Percentiles rank a stretch among this genome's conserved stretches.
These are phyloP conservation scores for Heliconius ethilla DNA, from an alignment of 2,888 invertebrate species.

Conservation along the genomic window DNA sequence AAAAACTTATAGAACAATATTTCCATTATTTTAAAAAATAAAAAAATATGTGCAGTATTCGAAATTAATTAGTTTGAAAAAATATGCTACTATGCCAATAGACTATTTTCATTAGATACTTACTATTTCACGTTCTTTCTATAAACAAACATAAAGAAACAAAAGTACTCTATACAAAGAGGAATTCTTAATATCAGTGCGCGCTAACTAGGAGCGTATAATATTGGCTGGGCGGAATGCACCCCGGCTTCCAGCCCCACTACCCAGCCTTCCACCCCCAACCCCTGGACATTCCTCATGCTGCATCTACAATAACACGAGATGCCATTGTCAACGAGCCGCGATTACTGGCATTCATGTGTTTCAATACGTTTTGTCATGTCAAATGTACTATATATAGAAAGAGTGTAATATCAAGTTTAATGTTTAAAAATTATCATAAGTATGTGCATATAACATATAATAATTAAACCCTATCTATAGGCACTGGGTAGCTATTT, in stretches of 20 bases:
- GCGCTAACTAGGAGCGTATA: slow-evolving; percentile 80
- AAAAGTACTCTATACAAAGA: slow-evolving; percentile 59
- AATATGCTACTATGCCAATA: too few species aligned
- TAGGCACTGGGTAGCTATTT: too few species aligned
- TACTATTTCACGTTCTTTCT: neutral
- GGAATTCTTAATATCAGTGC: slow-evolving; percentile 82
- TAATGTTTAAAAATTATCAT: too few species aligned
- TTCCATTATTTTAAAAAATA: neutral
- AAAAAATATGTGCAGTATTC: neutral
- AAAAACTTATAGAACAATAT: neutral
- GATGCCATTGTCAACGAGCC: slow-evolving; percentile 37
- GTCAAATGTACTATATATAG: neutral
- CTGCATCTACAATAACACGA: slow-evolving; percentile 43
- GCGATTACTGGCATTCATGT: slow-evolving; percentile 21
- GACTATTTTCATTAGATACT: neutral
- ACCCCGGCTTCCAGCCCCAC: slow-evolving; percentile 39
- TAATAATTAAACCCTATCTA: too few species aligned
- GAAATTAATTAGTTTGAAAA: too few species aligned
- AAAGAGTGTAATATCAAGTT: neutral
- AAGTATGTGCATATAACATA: too few species aligned
- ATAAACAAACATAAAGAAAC: slow-evolving; percentile 1
- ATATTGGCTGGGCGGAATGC: slow-evolving; percentile 68
- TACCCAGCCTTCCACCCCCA: slow-evolving; percentile 33
- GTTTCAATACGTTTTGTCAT: slow-evolving; percentile 12
- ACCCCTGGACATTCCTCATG: slow-evolving; percentile 40